These are phyloP conservation scores for Salvator merianae DNA, from an alignment of 2,113 vertebrate genomes.

Conservation along the genomic window DNA sequence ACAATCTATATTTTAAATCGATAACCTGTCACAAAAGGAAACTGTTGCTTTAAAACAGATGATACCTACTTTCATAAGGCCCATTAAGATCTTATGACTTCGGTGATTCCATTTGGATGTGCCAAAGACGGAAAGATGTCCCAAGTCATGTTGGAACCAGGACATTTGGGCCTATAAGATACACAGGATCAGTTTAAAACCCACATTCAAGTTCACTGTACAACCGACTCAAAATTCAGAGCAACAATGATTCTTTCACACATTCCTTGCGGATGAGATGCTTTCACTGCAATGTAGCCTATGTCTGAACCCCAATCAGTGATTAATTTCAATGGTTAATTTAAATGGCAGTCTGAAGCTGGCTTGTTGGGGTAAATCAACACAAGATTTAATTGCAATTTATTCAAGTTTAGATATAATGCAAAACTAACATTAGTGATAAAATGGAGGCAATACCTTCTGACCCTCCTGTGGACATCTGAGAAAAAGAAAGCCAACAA, in stretches of 20 bases:
- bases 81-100: slow-evolving; percentile 73
- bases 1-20: accelerated
- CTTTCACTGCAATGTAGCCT: too few species aligned
- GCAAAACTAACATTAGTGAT: neutral
- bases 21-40: neutral
- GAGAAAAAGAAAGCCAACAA: neutral
- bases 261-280: too few species aligned
- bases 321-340: too few species aligned
- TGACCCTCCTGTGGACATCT: neutral
- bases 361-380: too few species aligned
- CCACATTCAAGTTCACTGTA: neutral
- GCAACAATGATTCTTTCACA: neutral
- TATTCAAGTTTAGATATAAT: neutral
- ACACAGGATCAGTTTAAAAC: neutral
- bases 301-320: neutral
- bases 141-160: slow-evolving; percentile 76
- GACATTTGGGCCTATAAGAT: slow-evolving; percentile 65
- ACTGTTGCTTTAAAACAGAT: neutral
- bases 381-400: too few species aligned
- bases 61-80: slow-evolving; percentile 72
- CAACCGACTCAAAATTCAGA: neutral
- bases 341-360: too few species aligned
- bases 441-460: neutral
- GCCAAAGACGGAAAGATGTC: slow-evolving; percentile 72
- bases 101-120: slow-evolving; percentile 71